phyloP scores from a whole-genome alignment of 2,113 vertebrate genomes.

The Anarrhichthys ocellatus region DNA sequence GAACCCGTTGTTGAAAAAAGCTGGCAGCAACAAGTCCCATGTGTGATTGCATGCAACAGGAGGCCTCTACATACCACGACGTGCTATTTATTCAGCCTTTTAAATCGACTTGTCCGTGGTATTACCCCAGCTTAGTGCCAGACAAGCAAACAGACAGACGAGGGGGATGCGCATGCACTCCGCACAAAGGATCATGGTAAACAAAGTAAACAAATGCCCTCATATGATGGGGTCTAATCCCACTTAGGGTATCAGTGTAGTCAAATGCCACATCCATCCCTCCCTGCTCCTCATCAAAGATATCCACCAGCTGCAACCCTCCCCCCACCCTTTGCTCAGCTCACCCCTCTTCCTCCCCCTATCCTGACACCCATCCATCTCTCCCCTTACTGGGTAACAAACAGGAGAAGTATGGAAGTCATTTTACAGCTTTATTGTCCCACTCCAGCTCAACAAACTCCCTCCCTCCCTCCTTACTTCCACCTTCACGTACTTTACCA shows the following conservation, averaged over 20 bases:
- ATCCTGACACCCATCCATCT: conserved; percentile 7
- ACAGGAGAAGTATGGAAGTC: conserved; percentile 12
- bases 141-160: conserved; percentile 66
- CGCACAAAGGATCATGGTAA: conserved; percentile 68
- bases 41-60: conserved; percentile 61
- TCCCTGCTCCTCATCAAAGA: conserved; percentile 42
- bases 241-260: conserved; percentile 52
- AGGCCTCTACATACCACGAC: conserved; percentile 56
- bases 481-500: conserved; percentile 35
- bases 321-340: conserved; percentile 7
- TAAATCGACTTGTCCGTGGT: conserved; percentile 66
- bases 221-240: conserved; percentile 71
- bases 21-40: conserved; percentile 14
- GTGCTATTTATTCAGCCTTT: conserved; percentile 68
- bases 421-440: conserved; percentile 28
- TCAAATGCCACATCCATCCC: conserved; percentile 61
- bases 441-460: conserved; percentile 9
- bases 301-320: conserved; percentile 30
- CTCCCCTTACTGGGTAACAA: conserved; percentile 3
- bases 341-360: background rate
- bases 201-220: conserved; percentile 66
- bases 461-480: background rate
- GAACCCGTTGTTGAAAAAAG: background rate
- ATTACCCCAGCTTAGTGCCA: conserved; percentile 74
- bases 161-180: conserved; percentile 32